phyloP scores from a whole-genome alignment of 2,797 vertebrate genomes.

The Crenichthys baileyi region DNA sequence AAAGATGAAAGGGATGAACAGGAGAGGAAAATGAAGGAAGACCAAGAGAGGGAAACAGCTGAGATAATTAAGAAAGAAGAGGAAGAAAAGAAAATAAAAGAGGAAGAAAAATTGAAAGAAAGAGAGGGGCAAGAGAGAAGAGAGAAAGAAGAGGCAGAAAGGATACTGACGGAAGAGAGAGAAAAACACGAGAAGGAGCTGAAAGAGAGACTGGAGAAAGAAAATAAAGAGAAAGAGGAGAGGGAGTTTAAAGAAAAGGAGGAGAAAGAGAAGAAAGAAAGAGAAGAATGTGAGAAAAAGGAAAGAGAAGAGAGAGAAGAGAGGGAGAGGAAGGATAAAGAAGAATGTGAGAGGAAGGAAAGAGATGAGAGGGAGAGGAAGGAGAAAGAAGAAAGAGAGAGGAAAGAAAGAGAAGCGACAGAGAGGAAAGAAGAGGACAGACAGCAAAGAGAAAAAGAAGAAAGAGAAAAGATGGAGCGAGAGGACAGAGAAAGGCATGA shows the following conservation, averaged over 20 bases:
- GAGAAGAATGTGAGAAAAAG: constrained; percentile 21
- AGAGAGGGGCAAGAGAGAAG: constrained; percentile 40
- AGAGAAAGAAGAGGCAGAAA: constrained; percentile 45
- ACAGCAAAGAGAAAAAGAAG: constrained; percentile 38
- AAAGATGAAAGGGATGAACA: constrained; percentile 58
- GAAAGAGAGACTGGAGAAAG: constrained; percentile 19
- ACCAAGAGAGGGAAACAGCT: constrained; percentile 62
- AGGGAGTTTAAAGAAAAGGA: constrained; percentile 13
- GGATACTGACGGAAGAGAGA: constrained; percentile 39
- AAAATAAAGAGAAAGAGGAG: constrained; percentile 9
- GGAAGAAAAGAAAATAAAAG: constrained; percentile 29
- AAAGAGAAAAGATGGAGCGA: constrained; percentile 16
- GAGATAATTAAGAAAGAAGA: constrained; percentile 51
- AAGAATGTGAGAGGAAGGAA: constrained; percentile 30
- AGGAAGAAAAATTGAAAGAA: constrained; percentile 13
- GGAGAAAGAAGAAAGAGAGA: constrained; percentile 12
- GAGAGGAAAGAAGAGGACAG: constrained; percentile 6
- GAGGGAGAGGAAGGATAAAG: constrained; percentile 16
- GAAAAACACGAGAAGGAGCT: constrained; percentile 31
- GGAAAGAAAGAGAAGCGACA: constrained; percentile 9
- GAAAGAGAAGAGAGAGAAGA: constrained; percentile 20
- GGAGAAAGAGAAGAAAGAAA: constrained; percentile 17
- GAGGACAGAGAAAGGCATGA: constrained; percentile 17
- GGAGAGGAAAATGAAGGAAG: constrained; percentile 62
- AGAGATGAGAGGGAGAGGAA: constrained; percentile 8